Base-by-base conservation (phyloP, 2,888 invertebrate genomes). In the Elysia crispata region DNA sequence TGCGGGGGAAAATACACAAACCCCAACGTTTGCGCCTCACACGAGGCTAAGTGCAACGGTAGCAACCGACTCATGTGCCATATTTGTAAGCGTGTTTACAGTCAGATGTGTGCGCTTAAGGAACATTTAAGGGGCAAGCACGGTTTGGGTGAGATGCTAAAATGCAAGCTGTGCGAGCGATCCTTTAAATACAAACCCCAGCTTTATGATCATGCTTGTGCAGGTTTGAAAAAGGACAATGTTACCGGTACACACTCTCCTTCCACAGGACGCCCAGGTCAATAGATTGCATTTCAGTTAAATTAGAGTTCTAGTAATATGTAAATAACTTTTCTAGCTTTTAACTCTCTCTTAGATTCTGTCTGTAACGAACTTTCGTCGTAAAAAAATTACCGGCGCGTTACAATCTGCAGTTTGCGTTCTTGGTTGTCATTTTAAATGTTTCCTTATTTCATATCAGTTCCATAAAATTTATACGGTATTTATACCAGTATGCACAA, bases 111-210 rank as follows among this genome's bases (percentile, higher is more conserved):
- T 69, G 82, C 82, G 1, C 72, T 81, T n/a, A 82, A 81, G 30
- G 82, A 82, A 60, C 82, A 82, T 49, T 70, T 82, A 60, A 75
- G 82, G 8, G 82, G 82, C 49, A 81, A 81, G 15, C 82, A 82
- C 57, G 82, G 82, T 50, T 49, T 82, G 31, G 82, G 82, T 20
- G 79, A 82, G 28, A 72, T 77, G 74, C 73, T 82, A 13, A 41
- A 69, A 0, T 82, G 82, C 64, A 80, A 67, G 67, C 54, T 73
- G 60, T 82, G 82, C 62, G 82, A 81, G 8, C 77, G 81, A 20
- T 76, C 73, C 31, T 82, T 82, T 60, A 82, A 82, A 28, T 82
- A 82, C 69, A 82, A 82, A 64, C 81, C 82, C 1, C 79, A 81
- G 33, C 69, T 82, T 1, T 82, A 82, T 25, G 79, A 78, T 28